These are phyloP conservation scores for Serrognathus titanus DNA, from an alignment of 2,888 invertebrate genomes.

Conservation along the genomic window DNA sequence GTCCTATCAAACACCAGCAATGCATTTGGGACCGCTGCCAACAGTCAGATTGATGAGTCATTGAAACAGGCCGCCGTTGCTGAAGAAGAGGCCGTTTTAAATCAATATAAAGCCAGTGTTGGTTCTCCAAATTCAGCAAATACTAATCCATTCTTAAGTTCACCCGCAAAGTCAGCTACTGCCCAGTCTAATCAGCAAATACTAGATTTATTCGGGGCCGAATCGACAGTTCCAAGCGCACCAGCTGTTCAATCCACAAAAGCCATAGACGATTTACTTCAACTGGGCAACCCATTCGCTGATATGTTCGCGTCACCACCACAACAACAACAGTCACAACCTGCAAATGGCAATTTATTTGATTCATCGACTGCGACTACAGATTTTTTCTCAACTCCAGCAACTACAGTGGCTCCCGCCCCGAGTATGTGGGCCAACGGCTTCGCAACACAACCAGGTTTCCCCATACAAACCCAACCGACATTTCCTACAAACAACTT, in stretches of 20 bases:
- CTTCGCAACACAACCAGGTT: conserved; percentile 30
- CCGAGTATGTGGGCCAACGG: conserved; percentile 42
- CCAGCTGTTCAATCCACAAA: conserved; percentile 50
- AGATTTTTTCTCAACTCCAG: conserved; percentile 23
- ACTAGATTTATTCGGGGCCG: conserved; percentile 77
- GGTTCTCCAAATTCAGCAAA: conserved; percentile 69
- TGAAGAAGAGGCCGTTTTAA: conserved; percentile 94
- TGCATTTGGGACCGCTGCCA: conserved; percentile 82
- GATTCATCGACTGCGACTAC: conserved; percentile 23
- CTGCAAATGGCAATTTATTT: conserved; percentile 37
- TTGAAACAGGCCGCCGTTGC: conserved; percentile 85
- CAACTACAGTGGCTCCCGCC: conserved; percentile 37
- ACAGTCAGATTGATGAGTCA: conserved; percentile 78
- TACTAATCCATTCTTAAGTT: conserved; percentile 84
- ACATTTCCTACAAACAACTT: conserved; percentile 45
- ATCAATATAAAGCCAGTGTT: conserved; percentile 88
- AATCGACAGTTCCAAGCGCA: conserved; percentile 47
- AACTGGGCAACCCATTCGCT: conserved; percentile 88
- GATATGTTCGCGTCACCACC: conserved; percentile 55
- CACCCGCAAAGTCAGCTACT: conserved; percentile 52
- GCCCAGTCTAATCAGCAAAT: conserved; percentile 53
- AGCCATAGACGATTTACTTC: conserved; percentile 85
- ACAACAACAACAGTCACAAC: conserved; percentile 6
- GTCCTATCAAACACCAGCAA: conserved; percentile 85
- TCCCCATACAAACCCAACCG: conserved; percentile 11